Percentiles rank a stretch among this genome's conserved stretches.
Evolutionary conservation across 2,888 invertebrate genomes (phyloP).

Genomic region (Acanthoscelides obtectus): DNA sequence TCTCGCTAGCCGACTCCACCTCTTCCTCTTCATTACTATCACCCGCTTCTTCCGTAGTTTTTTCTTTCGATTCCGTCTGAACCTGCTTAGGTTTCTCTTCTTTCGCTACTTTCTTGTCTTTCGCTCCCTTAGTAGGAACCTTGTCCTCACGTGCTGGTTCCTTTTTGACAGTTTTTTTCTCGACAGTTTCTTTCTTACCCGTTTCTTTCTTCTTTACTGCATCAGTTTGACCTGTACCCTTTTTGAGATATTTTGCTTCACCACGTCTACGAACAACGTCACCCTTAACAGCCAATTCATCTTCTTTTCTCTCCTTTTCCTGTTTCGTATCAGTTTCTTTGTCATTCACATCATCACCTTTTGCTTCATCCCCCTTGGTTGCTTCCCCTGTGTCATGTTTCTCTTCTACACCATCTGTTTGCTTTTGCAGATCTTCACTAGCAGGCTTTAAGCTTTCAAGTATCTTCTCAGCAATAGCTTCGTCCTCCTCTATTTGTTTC

Average conservation of each 20-base stretch:
- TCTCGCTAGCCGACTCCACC: conserved; percentile 17
- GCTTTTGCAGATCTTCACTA: not conserved
- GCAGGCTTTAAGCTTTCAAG: not conserved
- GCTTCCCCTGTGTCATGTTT: not conserved
- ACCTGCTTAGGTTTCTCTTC: not conserved
- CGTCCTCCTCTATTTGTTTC: conserved; percentile 1
- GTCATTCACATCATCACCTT: conserved; percentile 6
- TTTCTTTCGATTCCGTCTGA: conserved; percentile 2
- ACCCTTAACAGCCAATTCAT: not conserved
- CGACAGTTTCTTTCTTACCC: not conserved
- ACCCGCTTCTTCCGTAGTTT: conserved; percentile 1
- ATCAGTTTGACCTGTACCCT: not conserved
- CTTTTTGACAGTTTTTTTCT: not conserved
- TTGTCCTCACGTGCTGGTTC: not conserved
- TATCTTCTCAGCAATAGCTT: not conserved
- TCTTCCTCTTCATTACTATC: not conserved
- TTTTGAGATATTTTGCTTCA: not conserved
- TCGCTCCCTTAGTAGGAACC: not conserved
- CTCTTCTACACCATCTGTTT: not conserved
- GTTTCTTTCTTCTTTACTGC: not conserved
- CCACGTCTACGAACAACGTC: not conserved
- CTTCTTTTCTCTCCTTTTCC: conserved; percentile 3
- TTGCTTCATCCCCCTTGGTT: not conserved
- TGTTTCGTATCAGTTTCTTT: conserved; percentile 7
- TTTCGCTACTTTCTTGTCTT: not conserved